Conservation (phyloP, 2,797 vertebrate species). For the Remorina albescens region DNA sequence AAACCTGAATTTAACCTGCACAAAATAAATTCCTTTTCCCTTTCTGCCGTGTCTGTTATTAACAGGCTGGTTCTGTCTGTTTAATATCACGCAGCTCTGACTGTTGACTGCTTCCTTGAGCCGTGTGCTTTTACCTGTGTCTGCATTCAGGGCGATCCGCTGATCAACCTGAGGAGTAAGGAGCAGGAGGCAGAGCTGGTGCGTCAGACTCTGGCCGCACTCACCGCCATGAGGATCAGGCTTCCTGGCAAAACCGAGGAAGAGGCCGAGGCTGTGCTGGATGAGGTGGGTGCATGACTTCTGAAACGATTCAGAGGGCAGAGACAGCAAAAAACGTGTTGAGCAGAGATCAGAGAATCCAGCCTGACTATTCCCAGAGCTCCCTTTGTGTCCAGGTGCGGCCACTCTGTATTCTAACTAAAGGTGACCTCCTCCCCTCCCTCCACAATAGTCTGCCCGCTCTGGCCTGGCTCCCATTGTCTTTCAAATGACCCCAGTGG, state of each 20-base stretch:
- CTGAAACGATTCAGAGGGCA: no score
- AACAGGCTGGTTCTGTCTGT: neutral
- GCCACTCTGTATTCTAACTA: conserved; percentile 56
- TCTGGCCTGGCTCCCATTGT: conserved; percentile 68
- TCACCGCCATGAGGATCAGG: conserved; percentile 94
- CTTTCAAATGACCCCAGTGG: conserved; percentile 65
- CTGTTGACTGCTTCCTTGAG: neutral
- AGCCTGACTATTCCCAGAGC: conserved; percentile 46
- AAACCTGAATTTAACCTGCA: neutral
- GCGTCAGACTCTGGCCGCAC: conserved; percentile 91
- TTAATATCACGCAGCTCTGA: no score
- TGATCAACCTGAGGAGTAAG: conserved; percentile 90
- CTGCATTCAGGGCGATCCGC: conserved; percentile 86
- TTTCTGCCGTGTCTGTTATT: neutral
- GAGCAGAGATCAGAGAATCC: conserved; percentile 14
- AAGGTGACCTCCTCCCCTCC: conserved; percentile 56
- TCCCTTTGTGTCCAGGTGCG: conserved; percentile 52
- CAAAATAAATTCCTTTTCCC: neutral
- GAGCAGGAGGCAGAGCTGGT: conserved; percentile 93
- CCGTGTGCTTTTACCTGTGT: neutral
- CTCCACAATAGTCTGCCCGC: conserved; percentile 52
- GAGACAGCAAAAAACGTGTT: no score
- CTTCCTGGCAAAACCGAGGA: conserved; percentile 96
- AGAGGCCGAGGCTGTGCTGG: conserved; percentile 92
- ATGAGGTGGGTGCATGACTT: conserved; percentile 88